A percentile compares a stretch with the other conserved stretches of the same genome.
Evolutionary conservation across 2,797 vertebrate genomes (phyloP).

Genomic region (Mus caroli): DNA sequence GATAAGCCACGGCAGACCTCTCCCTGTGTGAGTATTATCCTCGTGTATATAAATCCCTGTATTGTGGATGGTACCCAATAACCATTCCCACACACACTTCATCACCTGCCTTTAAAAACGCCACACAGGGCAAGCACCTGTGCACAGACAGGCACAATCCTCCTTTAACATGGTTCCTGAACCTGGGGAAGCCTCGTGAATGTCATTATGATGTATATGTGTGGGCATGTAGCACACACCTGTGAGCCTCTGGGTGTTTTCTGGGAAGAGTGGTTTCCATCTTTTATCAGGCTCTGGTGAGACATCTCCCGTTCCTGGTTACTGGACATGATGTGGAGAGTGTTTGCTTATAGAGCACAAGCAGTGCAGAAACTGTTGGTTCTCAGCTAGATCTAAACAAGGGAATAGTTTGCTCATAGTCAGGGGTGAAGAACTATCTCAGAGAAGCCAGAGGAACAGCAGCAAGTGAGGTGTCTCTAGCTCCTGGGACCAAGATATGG

Average conservation of each 20-base stretch:
- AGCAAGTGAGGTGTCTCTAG: fast-evolving
- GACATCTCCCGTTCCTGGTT: fast-evolving
- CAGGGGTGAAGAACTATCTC: too few relatives aligned
- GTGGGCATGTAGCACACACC: fast-evolving
- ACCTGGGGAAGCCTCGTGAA: background rate
- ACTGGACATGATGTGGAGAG: background rate
- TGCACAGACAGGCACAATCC: fast-evolving
- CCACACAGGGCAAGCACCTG: background rate
- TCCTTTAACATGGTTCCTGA: background rate
- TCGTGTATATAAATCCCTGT: fast-evolving
- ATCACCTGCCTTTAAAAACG: background rate
- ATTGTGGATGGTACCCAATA: background rate
- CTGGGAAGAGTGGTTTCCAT: too few relatives aligned
- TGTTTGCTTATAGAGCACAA: background rate
- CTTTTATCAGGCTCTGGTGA: background rate
- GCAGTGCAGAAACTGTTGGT: background rate
- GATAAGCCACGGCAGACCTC: too few relatives aligned
- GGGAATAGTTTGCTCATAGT: background rate
- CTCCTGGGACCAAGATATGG: too few relatives aligned
- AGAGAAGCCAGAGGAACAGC: fast-evolving
- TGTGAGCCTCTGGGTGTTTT: background rate
- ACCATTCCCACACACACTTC: background rate
- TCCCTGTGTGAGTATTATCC: too few relatives aligned
- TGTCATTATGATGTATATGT: fast-evolving
- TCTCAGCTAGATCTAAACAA: background rate